These are phyloP conservation scores for Pyrrhosoma nymphula DNA, from an alignment of 2,888 invertebrate species.

Conservation along the genomic window DNA sequence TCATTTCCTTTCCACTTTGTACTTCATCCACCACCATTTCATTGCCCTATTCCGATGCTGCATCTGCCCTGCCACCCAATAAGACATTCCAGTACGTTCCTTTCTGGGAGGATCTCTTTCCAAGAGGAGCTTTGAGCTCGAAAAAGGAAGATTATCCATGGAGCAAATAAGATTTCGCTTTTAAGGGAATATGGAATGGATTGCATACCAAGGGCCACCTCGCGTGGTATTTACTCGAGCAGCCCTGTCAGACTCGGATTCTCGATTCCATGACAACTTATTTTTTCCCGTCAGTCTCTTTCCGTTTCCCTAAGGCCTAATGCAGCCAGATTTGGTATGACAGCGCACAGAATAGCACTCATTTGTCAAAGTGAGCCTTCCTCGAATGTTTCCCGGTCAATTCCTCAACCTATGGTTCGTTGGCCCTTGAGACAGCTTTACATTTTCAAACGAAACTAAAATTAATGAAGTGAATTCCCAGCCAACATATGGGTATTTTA, in stretches of 20 bases:
- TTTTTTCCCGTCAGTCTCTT: neutral
- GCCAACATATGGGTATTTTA: too few species aligned
- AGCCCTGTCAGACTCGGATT: neutral
- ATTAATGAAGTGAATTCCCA: too few species aligned
- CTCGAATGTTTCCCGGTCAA: neutral
- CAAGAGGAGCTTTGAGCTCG: neutral
- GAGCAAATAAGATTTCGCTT: neutral
- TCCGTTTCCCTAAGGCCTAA: neutral
- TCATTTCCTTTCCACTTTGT: neutral
- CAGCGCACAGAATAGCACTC: neutral
- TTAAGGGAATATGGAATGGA: neutral
- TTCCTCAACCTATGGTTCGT: neutral
- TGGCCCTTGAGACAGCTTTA: neutral
- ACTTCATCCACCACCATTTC: neutral
- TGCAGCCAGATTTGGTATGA: neutral
- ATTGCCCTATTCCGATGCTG: neutral
- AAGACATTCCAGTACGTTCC: neutral
- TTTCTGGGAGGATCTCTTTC: neutral
- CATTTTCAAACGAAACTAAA: neutral
- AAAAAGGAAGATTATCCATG: neutral
- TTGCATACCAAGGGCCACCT: neutral
- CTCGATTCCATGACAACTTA: neutral
- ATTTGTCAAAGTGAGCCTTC: neutral
- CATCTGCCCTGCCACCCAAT: neutral
- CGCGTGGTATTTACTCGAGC: neutral